Conservation (phyloP, 1,140 invertebrate species). For the Nixonia krombeini region DNA sequence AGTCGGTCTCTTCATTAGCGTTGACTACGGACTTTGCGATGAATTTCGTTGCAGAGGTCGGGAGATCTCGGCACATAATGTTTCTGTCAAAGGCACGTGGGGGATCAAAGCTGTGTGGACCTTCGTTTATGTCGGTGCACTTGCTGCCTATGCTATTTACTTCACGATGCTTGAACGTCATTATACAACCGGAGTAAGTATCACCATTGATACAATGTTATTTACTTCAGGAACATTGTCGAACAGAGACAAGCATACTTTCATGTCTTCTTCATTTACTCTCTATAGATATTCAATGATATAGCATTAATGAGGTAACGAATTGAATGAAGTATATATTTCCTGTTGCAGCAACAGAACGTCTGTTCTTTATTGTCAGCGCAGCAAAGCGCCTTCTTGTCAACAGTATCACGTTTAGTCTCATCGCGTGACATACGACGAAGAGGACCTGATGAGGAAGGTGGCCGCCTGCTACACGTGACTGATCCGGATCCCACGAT, state of each 20-base stretch:
- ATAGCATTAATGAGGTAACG: too few relatives aligned
- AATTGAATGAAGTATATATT: too few relatives aligned
- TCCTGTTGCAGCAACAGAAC: constrained; percentile 56
- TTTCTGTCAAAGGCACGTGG: constrained; percentile 67
- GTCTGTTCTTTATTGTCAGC: constrained; percentile 58
- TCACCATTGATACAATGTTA: constrained; percentile 4
- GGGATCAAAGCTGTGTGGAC: constrained; percentile 73
- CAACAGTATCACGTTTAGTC: constrained; percentile 71
- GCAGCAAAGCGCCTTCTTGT: constrained; percentile 66
- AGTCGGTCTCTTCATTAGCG: constrained; percentile 75
- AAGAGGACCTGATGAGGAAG: constrained; percentile 61
- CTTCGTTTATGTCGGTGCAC: constrained; percentile 71
- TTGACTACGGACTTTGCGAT: constrained; percentile 76
- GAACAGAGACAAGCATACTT: too few relatives aligned
- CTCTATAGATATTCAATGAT: too few relatives aligned
- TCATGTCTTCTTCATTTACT: too few relatives aligned
- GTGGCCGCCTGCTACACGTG: constrained; percentile 61
- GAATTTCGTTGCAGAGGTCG: constrained; percentile 75
- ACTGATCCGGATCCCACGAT: constrained; percentile 65
- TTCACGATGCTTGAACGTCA: constrained; percentile 72
- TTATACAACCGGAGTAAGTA: constrained; percentile 58
- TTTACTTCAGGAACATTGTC: too few relatives aligned
- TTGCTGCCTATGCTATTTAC: constrained; percentile 72
- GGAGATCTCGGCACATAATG: constrained; percentile 61
- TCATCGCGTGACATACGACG: constrained; percentile 64